phyloP scores from a whole-genome alignment of 2,113 vertebrate species.

The Pangasianodon hypophthalmus region DNA sequence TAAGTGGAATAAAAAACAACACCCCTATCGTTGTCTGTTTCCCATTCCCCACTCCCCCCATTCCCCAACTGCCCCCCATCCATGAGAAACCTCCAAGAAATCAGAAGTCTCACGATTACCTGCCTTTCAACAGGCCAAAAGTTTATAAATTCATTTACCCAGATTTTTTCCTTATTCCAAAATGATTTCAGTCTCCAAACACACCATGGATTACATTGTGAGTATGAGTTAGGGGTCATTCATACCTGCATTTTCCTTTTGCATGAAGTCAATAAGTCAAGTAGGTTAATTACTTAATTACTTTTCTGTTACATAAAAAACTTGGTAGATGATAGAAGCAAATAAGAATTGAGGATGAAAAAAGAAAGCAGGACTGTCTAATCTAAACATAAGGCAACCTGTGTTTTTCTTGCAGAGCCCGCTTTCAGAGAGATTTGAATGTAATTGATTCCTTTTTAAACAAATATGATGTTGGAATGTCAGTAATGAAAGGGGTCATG shows the following conservation, averaged over 20 bases:
- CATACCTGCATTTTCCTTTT: constrained; percentile 42
- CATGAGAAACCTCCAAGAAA: constrained; percentile 13
- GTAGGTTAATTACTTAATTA: not conserved
- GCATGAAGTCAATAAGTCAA: constrained; percentile 51
- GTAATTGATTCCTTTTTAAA: constrained; percentile 84
- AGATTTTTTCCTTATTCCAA: constrained; percentile 50
- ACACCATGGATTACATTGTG: constrained; percentile 37
- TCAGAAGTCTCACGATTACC: constrained; percentile 28
- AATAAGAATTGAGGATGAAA: not conserved
- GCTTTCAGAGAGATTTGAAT: constrained; percentile 69
- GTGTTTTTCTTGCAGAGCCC: constrained; percentile 74
- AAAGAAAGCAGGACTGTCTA: constrained; percentile 41
- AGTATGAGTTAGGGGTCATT: constrained; percentile 16
- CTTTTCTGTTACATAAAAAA: constrained; percentile 40
- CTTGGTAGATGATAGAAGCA: not conserved
- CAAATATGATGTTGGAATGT: constrained; percentile 77
- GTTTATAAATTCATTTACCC: constrained; percentile 45
- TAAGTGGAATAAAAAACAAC: not conserved
- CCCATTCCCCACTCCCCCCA: not conserved
- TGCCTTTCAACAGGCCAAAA: constrained; percentile 23
- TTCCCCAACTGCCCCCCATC: not conserved
- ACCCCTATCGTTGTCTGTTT: not conserved
- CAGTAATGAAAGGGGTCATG: constrained; percentile 73
- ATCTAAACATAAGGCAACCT: constrained; percentile 51
- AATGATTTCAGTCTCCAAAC: constrained; percentile 52